phyloP scores from a whole-genome alignment of 2,797 vertebrate species.

The Buphagus erythrorhynchus region DNA sequence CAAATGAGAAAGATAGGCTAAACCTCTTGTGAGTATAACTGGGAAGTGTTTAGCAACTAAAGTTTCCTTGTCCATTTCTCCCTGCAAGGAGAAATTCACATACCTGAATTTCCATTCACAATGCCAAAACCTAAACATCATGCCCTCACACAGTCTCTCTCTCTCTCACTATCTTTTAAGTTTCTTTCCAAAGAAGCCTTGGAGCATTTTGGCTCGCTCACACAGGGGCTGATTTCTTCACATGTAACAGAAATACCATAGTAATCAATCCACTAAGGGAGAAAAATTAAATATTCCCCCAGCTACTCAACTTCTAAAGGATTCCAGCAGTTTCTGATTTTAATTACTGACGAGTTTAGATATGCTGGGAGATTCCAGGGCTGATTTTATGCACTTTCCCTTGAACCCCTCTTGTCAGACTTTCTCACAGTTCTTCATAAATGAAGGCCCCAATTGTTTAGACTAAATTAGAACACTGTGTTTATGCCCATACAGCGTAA shows the following conservation, averaged over 20 bases:
- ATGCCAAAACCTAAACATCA: background rate
- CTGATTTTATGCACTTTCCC: background rate
- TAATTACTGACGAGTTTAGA: constrained; percentile 37
- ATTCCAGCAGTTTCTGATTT: constrained; percentile 43
- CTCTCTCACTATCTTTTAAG: background rate
- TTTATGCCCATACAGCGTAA: constrained; percentile 56
- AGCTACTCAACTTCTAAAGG: constrained; percentile 45
- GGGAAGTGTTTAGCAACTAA: background rate
- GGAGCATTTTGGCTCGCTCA: constrained; percentile 25
- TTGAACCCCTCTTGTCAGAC: background rate
- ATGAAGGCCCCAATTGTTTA: constrained; percentile 64
- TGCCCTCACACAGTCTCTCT: background rate
- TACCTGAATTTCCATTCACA: background rate
- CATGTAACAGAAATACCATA: constrained; percentile 27
- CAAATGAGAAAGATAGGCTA: background rate
- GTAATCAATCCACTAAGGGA: constrained; percentile 34
- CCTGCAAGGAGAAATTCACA: background rate
- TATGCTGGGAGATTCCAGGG: background rate
- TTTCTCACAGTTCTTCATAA: constrained; percentile 68
- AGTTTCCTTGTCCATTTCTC: background rate
- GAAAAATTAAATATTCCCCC: constrained; percentile 36
- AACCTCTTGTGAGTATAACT: background rate
- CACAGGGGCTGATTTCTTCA: background rate
- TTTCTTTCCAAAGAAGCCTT: background rate
- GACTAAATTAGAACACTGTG: constrained; percentile 59